Evolutionary conservation across 2,113 vertebrate genomes (phyloP).

Genomic region (Crypturellus undulatus): DNA sequence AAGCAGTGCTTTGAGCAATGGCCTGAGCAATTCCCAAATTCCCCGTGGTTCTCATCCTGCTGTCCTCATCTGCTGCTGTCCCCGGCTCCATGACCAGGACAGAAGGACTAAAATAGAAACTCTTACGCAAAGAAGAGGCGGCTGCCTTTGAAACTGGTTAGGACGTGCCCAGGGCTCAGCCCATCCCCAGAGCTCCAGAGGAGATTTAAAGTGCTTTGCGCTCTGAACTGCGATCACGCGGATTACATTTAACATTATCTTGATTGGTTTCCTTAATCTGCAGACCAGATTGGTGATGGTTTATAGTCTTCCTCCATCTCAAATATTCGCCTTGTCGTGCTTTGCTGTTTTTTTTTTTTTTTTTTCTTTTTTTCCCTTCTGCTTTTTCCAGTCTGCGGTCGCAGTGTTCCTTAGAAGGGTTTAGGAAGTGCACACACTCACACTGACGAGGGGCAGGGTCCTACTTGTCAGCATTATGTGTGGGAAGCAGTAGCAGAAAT

Average conservation of each 20-base stretch:
- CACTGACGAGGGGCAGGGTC: background rate
- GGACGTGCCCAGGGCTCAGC: background rate
- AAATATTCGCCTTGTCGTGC: background rate
- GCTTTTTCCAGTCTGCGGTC: background rate
- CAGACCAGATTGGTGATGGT: background rate
- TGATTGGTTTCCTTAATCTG: conserved; percentile 38
- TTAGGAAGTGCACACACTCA: rapidly evolving
- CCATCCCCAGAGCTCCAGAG: background rate
- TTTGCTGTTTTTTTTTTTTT: background rate
- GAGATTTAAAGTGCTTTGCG: conserved; percentile 49
- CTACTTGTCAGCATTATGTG: background rate
- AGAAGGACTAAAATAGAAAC: conserved; percentile 41
- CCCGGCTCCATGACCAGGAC: rapidly evolving
- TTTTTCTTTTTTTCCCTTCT: background rate
- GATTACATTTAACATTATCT: conserved; percentile 37
- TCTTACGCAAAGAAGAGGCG: background rate
- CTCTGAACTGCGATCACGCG: background rate
- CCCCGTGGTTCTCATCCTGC: background rate
- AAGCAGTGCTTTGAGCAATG: background rate
- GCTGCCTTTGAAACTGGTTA: conserved; percentile 8
- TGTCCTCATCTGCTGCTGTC: background rate
- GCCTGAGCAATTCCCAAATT: background rate
- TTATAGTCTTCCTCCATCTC: background rate
- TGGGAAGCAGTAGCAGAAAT: background rate
- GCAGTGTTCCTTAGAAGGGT: background rate